A percentile compares a stretch with the other conserved stretches of the same genome.
These are phyloP conservation scores for Chironomus striatipennis DNA, from an alignment of 1,140 invertebrate genomes.

Conservation along the genomic window DNA sequence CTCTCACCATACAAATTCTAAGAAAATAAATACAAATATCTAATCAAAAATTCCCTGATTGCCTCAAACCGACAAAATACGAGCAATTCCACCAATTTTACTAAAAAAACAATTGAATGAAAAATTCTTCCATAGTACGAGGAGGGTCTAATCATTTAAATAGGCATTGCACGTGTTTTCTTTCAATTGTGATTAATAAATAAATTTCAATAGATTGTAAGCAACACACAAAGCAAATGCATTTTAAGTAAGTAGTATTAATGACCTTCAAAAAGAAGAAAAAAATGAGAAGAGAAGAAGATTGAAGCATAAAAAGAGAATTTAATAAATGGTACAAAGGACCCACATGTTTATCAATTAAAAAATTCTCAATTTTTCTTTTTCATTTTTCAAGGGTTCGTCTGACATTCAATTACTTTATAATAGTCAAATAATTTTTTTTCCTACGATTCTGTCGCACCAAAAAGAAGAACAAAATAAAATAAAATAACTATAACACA, in stretches of 20 bases:
- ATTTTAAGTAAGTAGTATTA: neutral
- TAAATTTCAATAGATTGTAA: conserved; percentile 10
- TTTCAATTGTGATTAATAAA: conserved; percentile 14
- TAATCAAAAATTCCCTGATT: too few species aligned
- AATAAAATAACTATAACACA: too few species aligned
- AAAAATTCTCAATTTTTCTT: neutral
- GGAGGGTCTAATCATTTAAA: conserved; percentile 7
- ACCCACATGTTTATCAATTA: conserved; percentile 21
- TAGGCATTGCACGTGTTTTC: conserved; percentile 6
- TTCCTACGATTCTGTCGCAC: too few species aligned
- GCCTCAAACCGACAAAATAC: too few species aligned
- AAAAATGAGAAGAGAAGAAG: neutral
- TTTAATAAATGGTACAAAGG: conserved; percentile 16
- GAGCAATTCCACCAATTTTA: too few species aligned
- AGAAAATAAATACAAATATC: too few species aligned
- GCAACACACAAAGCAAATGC: neutral
- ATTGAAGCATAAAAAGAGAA: neutral
- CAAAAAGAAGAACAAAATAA: too few species aligned
- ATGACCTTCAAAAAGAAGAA: neutral
- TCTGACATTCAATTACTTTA: conserved; percentile 3
- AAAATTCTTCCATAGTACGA: neutral
- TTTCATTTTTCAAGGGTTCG: conserved; percentile 10
- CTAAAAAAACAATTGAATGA: neutral
- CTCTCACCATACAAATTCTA: too few species aligned
- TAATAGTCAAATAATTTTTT: neutral